Base-by-base conservation (phyloP, 2,113 vertebrate species). In the Odobenus rosmarus region DNA sequence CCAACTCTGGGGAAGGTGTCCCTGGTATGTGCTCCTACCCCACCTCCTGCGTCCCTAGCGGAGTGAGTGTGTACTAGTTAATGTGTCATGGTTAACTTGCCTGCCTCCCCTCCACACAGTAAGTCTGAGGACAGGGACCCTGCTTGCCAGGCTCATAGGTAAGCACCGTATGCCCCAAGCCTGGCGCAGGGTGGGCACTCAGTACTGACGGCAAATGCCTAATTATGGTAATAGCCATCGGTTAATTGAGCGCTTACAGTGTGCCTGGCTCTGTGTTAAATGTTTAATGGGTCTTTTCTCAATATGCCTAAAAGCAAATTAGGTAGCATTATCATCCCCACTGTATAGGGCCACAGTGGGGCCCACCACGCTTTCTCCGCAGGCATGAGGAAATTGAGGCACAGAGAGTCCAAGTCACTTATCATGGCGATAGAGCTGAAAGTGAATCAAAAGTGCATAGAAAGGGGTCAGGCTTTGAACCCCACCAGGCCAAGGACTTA, bases 21-120 rank as follows among this genome's bases (percentile, higher is more conserved):
- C 5, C 18, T 67, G 5, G 0, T 1, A 21, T 8, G 14, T 33
- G 69, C 61, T 49, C 39, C 57, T 21, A 14, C 21, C 6, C 1
- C 14, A 33, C 18, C 39, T 26, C 42, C 24, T 10, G 21, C 7
- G 1, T 61, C 33, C 57, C 49, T n/a, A 84, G 57, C 18, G 21
- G 36, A 59, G 5, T 21, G 3, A 3, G 7, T 3, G 5, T 1
- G 31, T 14, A n/a, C 51, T 16, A 5, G 28, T 49, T 76, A 31
- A 53, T 16, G 46, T 26, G 36, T 9, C 1, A 0, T 0, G 1
- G 12, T n/a, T 28, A 31, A 1, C 13, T 4, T 11, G 3, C 23
- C 61, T 24, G 46, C 18, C 55, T 69, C n/a, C 23, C 21, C 71
- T 55, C 42, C 33, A 15, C 28, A 21, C 33, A 42, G 71, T 33